A percentile compares a stretch with the other conserved stretches of the same genome.
phyloP scores from a whole-genome alignment of 2,888 invertebrate genomes.

The Dicyrtoma fusca region DNA sequence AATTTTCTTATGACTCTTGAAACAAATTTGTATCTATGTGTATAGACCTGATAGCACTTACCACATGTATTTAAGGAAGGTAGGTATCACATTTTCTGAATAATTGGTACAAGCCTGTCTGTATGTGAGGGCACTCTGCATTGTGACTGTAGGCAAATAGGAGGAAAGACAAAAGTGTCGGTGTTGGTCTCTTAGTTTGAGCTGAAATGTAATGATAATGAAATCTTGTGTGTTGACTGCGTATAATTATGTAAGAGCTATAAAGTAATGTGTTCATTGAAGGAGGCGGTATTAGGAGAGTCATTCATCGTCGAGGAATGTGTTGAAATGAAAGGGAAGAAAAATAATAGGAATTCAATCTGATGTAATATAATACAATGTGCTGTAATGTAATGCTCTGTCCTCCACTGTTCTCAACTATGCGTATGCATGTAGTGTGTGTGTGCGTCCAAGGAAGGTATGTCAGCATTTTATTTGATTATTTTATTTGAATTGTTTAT shows the following conservation, averaged over 20 bases:
- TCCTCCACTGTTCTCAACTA: neutral
- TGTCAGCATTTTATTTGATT: no score
- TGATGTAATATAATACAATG: no score
- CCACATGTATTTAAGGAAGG: no score
- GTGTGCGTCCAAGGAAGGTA: no score
- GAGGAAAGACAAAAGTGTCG: neutral
- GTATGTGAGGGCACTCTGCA: neutral
- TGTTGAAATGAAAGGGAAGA: neutral
- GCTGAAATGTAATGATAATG: constrained; percentile 5
- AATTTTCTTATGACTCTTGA: no score
- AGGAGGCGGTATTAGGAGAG: neutral
- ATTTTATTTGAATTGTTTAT: neutral
- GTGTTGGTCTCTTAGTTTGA: no score
- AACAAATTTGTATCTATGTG: no score
- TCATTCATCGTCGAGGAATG: neutral
- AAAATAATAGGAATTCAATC: neutral
- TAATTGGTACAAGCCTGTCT: neutral
- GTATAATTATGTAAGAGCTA: no score
- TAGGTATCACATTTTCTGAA: no score
- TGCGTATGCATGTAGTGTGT: neutral
- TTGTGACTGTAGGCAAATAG: constrained; percentile 1
- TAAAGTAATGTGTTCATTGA: neutral
- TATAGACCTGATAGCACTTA: no score
- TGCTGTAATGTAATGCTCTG: neutral
- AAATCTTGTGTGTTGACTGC: neutral